Evolutionary conservation across 1,140 invertebrate genomes (phyloP), one percentile per base, ranked within the genome.

Genomic region (Lordiphosa collinella): DNA sequence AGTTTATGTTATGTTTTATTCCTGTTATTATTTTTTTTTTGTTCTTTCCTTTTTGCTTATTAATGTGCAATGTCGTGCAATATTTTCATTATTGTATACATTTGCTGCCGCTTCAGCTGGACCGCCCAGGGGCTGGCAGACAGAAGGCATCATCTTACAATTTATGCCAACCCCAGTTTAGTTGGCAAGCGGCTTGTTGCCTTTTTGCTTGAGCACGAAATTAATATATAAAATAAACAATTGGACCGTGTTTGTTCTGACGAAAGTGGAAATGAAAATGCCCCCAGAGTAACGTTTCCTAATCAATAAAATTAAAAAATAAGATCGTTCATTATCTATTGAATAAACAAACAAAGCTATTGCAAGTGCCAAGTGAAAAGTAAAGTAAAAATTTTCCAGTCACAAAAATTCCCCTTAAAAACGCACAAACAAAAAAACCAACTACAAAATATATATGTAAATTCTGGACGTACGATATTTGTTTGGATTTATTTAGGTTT

Each of bases 1-100:
- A 29, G 25, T 29, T 62, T 41, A 10, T 32, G n/a, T 44, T 44
- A 12, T 9, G 16, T 48, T 48, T 48, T n/a, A n/a, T n/a, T n/a
- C n/a, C n/a, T 14, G 3, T 43, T 43, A 43, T 40, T n/a, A n/a
- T n/a, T n/a, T 14, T 31, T n/a, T 22, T 35, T 7, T 43, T 43
- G 10, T 22, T 36, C 4, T 34, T 2, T 16, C 31, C 2, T 8
- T 1, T 22, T 44, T 36, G 25, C 36, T 36, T 69, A 54, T 51
- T 65, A 65, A 69, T 69, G 61, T 69, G 65, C 65, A 69, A 65
- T 62, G 55, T 59, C 40, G 46, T 69, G 65, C 65, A 69, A 68
- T 68, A 68, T 58, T 59, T 58, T 69, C 54, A 69, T 69, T 69
- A 59, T 54, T 69, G 60, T 69, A 64, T 63, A 64, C 54, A 64